Evolutionary conservation across 1,140 invertebrate species (phyloP).

Genomic region (Thaumetopoea pityocampa): DNA sequence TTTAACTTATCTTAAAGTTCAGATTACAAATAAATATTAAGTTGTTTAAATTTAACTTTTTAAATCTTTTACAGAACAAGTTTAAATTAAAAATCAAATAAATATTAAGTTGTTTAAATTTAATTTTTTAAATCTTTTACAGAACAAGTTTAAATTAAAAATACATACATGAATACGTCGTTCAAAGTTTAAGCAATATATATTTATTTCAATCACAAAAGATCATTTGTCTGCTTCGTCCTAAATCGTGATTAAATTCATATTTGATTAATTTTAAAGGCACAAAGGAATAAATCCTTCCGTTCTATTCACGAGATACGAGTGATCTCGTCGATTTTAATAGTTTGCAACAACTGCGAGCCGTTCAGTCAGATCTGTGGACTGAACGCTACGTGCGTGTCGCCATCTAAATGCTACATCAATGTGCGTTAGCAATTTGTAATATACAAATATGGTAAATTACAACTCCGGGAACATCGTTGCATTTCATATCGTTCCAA

Average conservation of each 20-base stretch:
- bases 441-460: constrained; percentile 15
- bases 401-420: constrained; percentile 20
- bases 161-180: too few relatives aligned
- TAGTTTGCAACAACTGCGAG: background rate
- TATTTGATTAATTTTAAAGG: constrained; percentile 1
- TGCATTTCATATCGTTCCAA: constrained; percentile 12
- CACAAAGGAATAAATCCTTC: constrained; percentile 10
- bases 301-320: background rate
- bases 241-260: constrained; percentile 8
- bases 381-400: constrained; percentile 1
- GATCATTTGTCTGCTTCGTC: constrained; percentile 4
- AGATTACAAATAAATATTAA: too few relatives aligned
- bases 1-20: too few relatives aligned
- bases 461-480: constrained; percentile 7
- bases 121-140: too few relatives aligned
- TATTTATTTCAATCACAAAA: too few relatives aligned
- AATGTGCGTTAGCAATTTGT: constrained; percentile 26
- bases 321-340: constrained; percentile 1
- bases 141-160: too few relatives aligned
- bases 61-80: too few relatives aligned
- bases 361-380: constrained; percentile 7
- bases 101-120: too few relatives aligned
- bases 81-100: too few relatives aligned
- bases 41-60: too few relatives aligned
- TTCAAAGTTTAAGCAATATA: too few relatives aligned